Base-by-base conservation (phyloP, 2,888 invertebrate genomes). In the Lampropteryx suffumata region DNA sequence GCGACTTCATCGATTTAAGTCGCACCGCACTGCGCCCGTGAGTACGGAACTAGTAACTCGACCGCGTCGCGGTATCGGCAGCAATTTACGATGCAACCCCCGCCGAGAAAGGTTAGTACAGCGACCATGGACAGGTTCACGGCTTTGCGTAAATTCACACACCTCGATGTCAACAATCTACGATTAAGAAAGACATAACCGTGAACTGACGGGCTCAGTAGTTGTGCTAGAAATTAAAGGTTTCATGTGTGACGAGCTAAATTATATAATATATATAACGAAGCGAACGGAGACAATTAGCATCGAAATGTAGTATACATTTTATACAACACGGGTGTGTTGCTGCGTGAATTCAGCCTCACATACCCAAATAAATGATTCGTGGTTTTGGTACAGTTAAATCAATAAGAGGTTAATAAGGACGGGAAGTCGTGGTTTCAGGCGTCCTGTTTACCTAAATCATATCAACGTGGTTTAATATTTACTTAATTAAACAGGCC, bases 81-180 rank as follows among this genome's bases (percentile, higher is more conserved):
- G 44, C 55, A 47, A 43, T 48, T 59, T 82, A 84, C 73, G 90
- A 95, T 95, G 95, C 95, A 95, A 93, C 95, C 95, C 76, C 95
- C 95, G 75, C 95, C 95, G 79, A 94, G 95, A 89, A 95, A 95
- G 94, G 95, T 95, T 91, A 93, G 92, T 80, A n/a, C n/a, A 35
- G 33, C 52, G 12, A 33, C 10, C 37, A 26, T 33, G 27, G 27
- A 5, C 3, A 42, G 45, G 30, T 34, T 14, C 44, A 51, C 46
- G 32, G 28, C 36, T 30, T 28, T 14, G 28, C 1, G 1, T 10
- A 26, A 17, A 14, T 26, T 11, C 27, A 46, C 14, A 40, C 26
- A 35, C 33, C n/a, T 6, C 11, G 24, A 39, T 21, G 14, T 30
- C 52, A 52, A 52, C 41, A 42, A 32, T 12, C 13, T 14, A 14